Percentiles rank a stretch among this genome's conserved stretches.
These are phyloP conservation scores for Nothoprocta perdicaria DNA, from an alignment of 2,113 vertebrate genomes.

Conservation along the genomic window DNA sequence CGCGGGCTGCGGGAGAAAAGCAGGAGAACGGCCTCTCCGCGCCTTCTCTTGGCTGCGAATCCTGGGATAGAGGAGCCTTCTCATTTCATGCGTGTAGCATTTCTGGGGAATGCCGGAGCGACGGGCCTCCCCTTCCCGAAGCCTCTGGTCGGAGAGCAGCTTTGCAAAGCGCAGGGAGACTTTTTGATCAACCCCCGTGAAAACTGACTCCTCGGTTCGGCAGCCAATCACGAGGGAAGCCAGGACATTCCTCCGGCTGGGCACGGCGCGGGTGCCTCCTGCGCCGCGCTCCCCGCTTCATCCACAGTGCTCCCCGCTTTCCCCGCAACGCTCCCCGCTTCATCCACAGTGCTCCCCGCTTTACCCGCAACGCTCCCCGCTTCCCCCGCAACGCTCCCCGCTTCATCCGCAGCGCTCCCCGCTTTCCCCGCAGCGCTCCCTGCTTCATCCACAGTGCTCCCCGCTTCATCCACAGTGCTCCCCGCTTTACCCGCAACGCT, in stretches of 20 bases:
- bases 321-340: background rate
- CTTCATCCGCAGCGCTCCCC: background rate
- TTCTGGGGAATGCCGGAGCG: background rate
- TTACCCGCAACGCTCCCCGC: background rate
- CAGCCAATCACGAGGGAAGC: constrained; percentile 64
- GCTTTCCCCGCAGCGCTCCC: background rate
- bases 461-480: no score
- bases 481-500: background rate
- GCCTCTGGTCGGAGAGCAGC: constrained; percentile 23
- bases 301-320: background rate
- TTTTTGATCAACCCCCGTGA: constrained; percentile 68
- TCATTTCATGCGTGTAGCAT: background rate
- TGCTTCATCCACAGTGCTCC: background rate
- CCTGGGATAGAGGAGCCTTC: background rate
- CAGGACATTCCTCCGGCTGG: constrained; percentile 70
- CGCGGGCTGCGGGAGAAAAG: background rate
- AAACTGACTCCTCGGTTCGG: constrained; percentile 67
- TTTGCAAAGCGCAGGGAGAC: constrained; percentile 30
- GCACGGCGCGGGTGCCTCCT: constrained; percentile 29
- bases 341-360: background rate
- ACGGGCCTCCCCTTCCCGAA: background rate
- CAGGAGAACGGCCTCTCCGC: background rate
- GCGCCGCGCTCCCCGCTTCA: background rate
- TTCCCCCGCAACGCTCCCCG: background rate
- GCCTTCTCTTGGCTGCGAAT: background rate